Percentiles rank a stretch among this genome's conserved stretches.
Conservation (phyloP, 1,140 invertebrate genomes). For the Brachionus angularis region DNA sequence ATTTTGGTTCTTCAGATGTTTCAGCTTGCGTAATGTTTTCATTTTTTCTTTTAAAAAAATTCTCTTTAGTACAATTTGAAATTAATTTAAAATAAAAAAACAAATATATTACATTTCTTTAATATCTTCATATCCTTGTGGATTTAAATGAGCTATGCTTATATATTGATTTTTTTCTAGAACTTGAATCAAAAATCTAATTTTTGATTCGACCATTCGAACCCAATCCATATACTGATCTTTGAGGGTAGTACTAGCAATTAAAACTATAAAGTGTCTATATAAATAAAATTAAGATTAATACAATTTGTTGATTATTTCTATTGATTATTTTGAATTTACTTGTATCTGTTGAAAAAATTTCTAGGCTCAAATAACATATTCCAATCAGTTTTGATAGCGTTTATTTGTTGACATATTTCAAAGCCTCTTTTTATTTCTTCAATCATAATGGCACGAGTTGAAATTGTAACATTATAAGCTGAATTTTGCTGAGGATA, state of each 20-base stretch:
- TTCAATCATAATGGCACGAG: conserved; percentile 83
- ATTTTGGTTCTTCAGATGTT: neutral
- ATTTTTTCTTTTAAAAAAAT: conserved; percentile 6
- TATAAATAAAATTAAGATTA: neutral
- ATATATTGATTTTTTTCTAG: conserved; percentile 87
- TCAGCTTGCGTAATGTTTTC: neutral
- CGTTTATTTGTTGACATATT: conserved; percentile 79
- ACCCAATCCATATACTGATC: conserved; percentile 80
- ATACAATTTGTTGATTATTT: neutral
- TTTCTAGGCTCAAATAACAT: conserved; percentile 86
- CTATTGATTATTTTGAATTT: neutral
- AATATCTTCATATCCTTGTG: conserved; percentile 52
- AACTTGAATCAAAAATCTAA: conserved; percentile 81
- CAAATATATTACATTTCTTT: conserved; percentile 28
- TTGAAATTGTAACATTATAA: conserved; percentile 92
- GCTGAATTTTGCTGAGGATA: conserved; percentile 99
- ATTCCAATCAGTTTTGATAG: conserved; percentile 77
- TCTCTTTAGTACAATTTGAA: neutral
- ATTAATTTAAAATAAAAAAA: neutral
- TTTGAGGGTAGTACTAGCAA: conserved; percentile 70
- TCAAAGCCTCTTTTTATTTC: conserved; percentile 70
- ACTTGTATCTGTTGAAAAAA: conserved; percentile 89
- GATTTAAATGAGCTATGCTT: conserved; percentile 86
- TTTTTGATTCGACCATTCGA: conserved; percentile 92
- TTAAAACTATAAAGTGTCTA: conserved; percentile 66